These are phyloP conservation scores for Temnothorax curvispinosus DNA, from an alignment of 1,140 invertebrate species.

Conservation along the genomic window DNA sequence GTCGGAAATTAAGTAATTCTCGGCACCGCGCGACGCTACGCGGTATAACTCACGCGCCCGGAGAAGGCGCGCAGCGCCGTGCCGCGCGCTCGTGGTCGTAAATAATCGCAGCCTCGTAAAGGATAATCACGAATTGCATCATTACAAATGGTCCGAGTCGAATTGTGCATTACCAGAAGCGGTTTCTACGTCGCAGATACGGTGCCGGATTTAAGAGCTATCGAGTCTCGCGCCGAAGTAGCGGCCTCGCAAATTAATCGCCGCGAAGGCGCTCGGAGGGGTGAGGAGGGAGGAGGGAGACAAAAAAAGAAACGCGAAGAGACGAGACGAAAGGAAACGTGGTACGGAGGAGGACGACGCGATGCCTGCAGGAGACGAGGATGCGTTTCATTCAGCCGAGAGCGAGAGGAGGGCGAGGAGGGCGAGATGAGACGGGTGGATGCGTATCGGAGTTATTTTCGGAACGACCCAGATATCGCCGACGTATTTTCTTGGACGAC, in stretches of 20 bases:
- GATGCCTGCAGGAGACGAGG: conserved; percentile 38
- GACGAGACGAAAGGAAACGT: conserved; percentile 56
- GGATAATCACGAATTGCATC: conserved; percentile 68
- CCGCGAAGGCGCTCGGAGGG: background rate
- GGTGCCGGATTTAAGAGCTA: conserved; percentile 65
- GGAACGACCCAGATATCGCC: conserved; percentile 83
- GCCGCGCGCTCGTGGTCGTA: conserved; percentile 51
- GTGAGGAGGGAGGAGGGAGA: background rate
- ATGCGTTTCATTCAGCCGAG: conserved; percentile 59
- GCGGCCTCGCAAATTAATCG: conserved; percentile 65
- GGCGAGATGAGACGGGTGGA: conserved; percentile 74
- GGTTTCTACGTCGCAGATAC: conserved; percentile 45
- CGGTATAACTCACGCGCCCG: conserved; percentile 35
- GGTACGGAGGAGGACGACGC: conserved; percentile 26
- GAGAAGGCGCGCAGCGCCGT: conserved; percentile 27
- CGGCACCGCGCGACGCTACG: background rate
- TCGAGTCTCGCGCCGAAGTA: conserved; percentile 32
- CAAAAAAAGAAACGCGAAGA: conserved; percentile 56
- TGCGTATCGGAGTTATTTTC: conserved; percentile 82
- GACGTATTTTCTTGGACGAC: conserved; percentile 76
- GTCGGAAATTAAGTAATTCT: conserved; percentile 61
- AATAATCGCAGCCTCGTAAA: conserved; percentile 68
- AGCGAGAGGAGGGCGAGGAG: conserved; percentile 52
- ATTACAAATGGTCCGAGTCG: conserved; percentile 61
- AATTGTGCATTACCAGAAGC: conserved; percentile 65